Evolutionary conservation across 2,113 vertebrate species (phyloP).

Genomic region (Perccottus glenii): DNA sequence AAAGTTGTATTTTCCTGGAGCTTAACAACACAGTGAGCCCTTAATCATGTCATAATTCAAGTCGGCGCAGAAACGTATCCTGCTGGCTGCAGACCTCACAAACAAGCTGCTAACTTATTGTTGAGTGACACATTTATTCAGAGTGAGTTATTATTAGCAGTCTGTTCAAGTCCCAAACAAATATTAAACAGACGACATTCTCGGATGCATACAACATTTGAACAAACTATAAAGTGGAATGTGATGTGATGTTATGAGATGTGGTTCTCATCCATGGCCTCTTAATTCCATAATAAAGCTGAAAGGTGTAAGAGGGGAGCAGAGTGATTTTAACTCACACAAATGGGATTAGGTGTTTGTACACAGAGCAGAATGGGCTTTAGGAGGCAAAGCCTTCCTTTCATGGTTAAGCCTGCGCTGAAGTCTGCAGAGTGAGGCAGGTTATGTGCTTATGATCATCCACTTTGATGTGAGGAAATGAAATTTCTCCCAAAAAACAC

Average conservation of each 20-base stretch:
- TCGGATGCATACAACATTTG: conserved; percentile 37
- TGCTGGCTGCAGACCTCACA: conserved; percentile 27
- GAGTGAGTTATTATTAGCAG: conserved; percentile 51
- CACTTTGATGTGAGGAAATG: conserved; percentile 62
- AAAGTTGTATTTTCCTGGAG: conserved; percentile 1
- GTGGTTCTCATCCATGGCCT: conserved; percentile 42
- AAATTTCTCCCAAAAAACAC: conserved; percentile 49
- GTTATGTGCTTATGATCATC: conserved; percentile 65
- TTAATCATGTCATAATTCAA: conserved; percentile 42
- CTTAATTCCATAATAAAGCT: conserved; percentile 50
- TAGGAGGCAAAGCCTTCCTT: conserved; percentile 49
- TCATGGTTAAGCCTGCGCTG: conserved; percentile 41
- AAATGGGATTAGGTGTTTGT: conserved; percentile 68
- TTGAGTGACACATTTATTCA: conserved; percentile 50
- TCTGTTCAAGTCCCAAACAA: conserved; percentile 46
- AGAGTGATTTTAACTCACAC: conserved; percentile 56
- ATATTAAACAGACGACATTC: conserved; percentile 40
- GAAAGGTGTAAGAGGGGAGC: conserved; percentile 37
- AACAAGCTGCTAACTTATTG: conserved; percentile 32
- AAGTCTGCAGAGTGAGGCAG: conserved; percentile 32
- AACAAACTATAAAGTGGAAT: conserved; percentile 37
- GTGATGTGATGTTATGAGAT: conserved; percentile 39
- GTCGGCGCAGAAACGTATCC: conserved; percentile 13
- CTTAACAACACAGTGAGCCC: conserved; percentile 5
- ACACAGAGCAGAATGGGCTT: conserved; percentile 52